Evolutionary conservation across 2,888 invertebrate species (phyloP).

Genomic region (Ectobius pallidus): DNA sequence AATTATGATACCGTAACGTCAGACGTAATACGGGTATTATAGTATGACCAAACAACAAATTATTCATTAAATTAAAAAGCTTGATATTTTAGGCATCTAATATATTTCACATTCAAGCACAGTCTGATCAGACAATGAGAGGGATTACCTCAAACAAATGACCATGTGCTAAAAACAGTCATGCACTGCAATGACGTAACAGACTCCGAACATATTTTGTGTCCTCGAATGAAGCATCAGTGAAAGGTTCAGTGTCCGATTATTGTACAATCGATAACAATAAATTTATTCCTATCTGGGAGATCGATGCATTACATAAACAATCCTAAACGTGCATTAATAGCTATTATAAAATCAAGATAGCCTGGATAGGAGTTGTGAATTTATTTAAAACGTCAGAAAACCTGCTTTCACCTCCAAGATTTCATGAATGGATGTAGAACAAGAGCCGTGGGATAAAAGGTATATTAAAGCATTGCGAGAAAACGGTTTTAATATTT

Average conservation of each 20-base stretch:
- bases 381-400: not conserved
- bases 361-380: not conserved
- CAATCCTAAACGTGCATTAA: not conserved
- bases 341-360: not conserved
- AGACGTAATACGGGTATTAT: too few relatives aligned
- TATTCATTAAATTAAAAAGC: too few relatives aligned
- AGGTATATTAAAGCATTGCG: too few relatives aligned
- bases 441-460: not conserved
- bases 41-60: too few relatives aligned
- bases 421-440: not conserved
- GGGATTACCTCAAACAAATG: too few relatives aligned
- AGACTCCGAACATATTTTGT: not conserved
- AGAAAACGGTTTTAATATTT: too few relatives aligned
- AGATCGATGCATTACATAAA: not conserved
- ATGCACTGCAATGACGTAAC: not conserved
- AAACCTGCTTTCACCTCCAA: not conserved
- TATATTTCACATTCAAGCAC: too few relatives aligned
- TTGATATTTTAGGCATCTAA: too few relatives aligned
- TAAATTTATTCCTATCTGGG: not conserved
- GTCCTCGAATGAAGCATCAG: constrained; percentile 2
- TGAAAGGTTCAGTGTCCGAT: constrained; percentile 5
- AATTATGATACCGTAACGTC: too few relatives aligned
- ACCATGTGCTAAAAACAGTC: constrained; percentile 10
- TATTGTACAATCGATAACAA: not conserved
- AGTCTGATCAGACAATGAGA: too few relatives aligned